phyloP scores from a whole-genome alignment of 2,888 invertebrate species.

The Eristalinus aeneus region DNA sequence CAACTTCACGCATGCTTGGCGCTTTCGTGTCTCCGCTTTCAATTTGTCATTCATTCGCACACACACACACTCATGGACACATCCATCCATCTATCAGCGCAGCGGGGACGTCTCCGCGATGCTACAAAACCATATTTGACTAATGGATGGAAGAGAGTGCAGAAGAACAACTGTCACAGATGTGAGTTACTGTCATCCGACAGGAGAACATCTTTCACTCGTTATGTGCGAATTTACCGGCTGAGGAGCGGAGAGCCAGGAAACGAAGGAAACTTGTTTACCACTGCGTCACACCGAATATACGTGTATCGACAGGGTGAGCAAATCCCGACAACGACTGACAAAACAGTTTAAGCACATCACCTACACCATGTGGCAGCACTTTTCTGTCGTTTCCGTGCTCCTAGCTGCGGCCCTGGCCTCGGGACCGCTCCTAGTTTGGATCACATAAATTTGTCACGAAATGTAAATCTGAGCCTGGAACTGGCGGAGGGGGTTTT shows the following conservation, averaged over 20 bases:
- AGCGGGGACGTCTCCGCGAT: not conserved
- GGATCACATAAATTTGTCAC: slow-evolving; percentile 20
- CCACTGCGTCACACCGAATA: not conserved
- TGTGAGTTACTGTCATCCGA: slow-evolving; percentile 28
- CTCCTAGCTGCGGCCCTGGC: not conserved
- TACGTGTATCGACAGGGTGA: slow-evolving; percentile 12
- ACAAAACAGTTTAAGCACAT: slow-evolving; percentile 28
- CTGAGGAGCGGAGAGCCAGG: not conserved
- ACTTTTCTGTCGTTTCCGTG: not conserved
- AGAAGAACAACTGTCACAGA: slow-evolving; percentile 40
- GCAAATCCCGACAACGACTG: not conserved
- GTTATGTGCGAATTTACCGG: not conserved
- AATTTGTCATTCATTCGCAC: slow-evolving; percentile 5
- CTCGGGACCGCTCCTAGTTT: not conserved
- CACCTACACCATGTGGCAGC: slow-evolving; percentile 27
- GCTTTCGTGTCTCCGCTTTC: slow-evolving; percentile 26
- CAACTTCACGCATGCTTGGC: slow-evolving; percentile 6
- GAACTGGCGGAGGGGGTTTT: not conserved
- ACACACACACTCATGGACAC: not conserved
- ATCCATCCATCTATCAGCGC: not conserved
- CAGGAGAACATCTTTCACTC: not conserved
- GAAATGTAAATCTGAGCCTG: slow-evolving; percentile 39
- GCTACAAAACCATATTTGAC: not conserved
- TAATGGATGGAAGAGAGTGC: slow-evolving; percentile 33
- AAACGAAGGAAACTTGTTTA: not conserved